A percentile compares a stretch with the other conserved stretches of the same genome.
These are phyloP conservation scores for Mesorhabditis spiculigera DNA, from an alignment of 2,888 invertebrate genomes.

Conservation along the genomic window DNA sequence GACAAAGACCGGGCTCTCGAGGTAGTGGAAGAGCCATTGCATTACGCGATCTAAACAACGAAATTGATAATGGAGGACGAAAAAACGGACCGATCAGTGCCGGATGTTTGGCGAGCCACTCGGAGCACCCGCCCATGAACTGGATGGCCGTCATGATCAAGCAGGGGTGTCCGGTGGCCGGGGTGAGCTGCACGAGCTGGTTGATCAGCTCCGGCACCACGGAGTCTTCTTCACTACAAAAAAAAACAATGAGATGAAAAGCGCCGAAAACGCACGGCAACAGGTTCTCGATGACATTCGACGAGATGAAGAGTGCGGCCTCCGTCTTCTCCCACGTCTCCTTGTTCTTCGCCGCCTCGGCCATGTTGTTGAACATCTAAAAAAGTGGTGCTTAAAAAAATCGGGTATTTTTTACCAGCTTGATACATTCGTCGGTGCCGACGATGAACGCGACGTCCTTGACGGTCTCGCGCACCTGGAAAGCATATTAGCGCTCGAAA, in stretches of 20 bases:
- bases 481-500: background rate
- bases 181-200: constrained; percentile 78
- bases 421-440: constrained; percentile 84
- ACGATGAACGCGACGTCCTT: constrained; percentile 95
- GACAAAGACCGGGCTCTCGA: constrained; percentile 21
- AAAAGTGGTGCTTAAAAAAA: constrained; percentile 7
- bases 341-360: constrained; percentile 13
- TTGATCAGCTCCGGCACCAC: constrained; percentile 89
- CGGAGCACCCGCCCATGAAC: constrained; percentile 68
- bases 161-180: constrained; percentile 77
- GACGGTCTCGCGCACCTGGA: constrained; percentile 73
- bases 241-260: background rate
- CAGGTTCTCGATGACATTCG: constrained; percentile 74
- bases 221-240: constrained; percentile 78
- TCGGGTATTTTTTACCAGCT: constrained; percentile 16
- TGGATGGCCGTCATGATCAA: constrained; percentile 79
- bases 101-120: constrained; percentile 88
- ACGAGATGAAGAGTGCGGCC: constrained; percentile 87
- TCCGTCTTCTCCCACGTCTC: constrained; percentile 82
- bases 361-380: constrained; percentile 66
- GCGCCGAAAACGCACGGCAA: constrained; percentile 73
- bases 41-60: constrained; percentile 31
- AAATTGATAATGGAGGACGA: constrained; percentile 6
- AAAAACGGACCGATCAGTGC: constrained; percentile 68
- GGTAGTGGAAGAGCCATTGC: constrained; percentile 33